These are phyloP conservation scores for Heteronetta atricapilla DNA, from an alignment of 2,113 vertebrate genomes.

Conservation along the genomic window DNA sequence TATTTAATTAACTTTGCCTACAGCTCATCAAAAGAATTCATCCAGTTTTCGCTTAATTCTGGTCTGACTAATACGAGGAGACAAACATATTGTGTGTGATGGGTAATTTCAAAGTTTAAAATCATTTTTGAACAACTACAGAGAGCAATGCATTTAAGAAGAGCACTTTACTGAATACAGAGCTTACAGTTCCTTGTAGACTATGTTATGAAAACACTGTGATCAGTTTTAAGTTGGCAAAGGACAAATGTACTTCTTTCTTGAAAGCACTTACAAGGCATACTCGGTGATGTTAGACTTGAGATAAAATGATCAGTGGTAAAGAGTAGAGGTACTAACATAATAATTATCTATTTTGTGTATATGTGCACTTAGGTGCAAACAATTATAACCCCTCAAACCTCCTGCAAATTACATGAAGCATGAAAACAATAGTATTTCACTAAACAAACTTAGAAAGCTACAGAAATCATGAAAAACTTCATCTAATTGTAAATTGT, in stretches of 20 bases:
- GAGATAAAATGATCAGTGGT: background rate
- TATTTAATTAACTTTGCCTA: background rate
- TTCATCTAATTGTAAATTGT: background rate
- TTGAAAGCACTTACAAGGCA: background rate
- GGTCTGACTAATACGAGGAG: background rate
- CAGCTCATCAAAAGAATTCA: background rate
- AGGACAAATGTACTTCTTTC: background rate
- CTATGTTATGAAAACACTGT: background rate
- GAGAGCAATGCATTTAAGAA: background rate
- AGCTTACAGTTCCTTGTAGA: background rate
- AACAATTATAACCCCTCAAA: background rate
- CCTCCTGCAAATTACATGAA: background rate
- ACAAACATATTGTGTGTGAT: background rate
- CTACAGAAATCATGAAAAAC: background rate
- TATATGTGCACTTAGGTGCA: rapidly evolving
- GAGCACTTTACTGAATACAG: background rate
- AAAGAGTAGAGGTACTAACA: background rate
- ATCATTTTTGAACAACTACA: background rate
- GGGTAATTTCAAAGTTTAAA: background rate
- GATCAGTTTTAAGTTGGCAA: background rate
- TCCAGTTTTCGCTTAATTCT: background rate
- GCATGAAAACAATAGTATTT: background rate
- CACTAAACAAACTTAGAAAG: background rate
- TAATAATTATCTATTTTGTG: background rate
- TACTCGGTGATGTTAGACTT: background rate